Evolutionary conservation across 2,888 invertebrate species (phyloP), one percentile per base, ranked within the genome.

Genomic region (Orchestes rusci): DNA sequence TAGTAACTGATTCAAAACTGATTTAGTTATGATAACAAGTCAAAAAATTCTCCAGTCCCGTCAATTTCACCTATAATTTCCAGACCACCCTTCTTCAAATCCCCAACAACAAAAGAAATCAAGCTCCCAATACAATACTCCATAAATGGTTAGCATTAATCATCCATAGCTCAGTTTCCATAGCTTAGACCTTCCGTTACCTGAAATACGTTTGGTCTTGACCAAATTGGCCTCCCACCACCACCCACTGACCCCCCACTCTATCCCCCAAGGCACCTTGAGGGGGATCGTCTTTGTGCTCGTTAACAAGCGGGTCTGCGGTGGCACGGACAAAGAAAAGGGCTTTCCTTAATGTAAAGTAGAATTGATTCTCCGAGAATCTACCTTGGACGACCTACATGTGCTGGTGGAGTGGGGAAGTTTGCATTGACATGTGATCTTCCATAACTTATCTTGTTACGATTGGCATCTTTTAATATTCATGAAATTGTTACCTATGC

Each of bases 341-440:
- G 57, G 54, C 57, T 56, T 59, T 60, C 60, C 59, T 61, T 60
- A 61, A 59, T 59, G 59, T 56, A 58, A 60, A 60, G 59, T 55
- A 58, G 61, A 58, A 59, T 61, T 60, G 60, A 60, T 60, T 60
- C 56, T 52, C 53, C 39, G 42, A 55, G 53, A 47, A 52, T 56
- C 54, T 53, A 56, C 52, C 52, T 54, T 55, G 53, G 55, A 5
- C 50, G 43, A 39, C 41, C 46, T 43, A 50, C 50, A 43, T 49
- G 43, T 49, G 35, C 39, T 37, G 15, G 4, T 15, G 40, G 28
- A 18, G 10, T 13, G n/a, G 31, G 41, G 41, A 34, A 12, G 32
- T 44, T 32, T 38, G 32, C 47, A 50, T 34, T 27, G 28, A 39
- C 10, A 20, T 7, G 27, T n/a, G n/a, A n/a, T n/a, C n/a, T n/a